Evolutionary conservation across 2,797 vertebrate genomes (phyloP), one percentile per base, ranked within the genome.

Genomic region (Chaetodon trifasciatus): DNA sequence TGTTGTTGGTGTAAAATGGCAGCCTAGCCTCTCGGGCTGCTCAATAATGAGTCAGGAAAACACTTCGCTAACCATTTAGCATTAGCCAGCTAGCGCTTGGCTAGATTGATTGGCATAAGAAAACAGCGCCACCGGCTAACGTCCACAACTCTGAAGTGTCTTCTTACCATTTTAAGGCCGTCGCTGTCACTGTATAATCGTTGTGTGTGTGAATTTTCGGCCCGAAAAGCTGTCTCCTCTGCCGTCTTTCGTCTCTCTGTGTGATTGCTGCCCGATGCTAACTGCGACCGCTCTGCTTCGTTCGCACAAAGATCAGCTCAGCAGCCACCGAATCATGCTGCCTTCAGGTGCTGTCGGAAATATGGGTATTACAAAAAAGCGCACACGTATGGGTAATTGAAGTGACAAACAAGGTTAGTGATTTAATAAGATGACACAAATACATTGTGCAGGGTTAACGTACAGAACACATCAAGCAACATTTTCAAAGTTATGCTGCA

Each of bases 31-130:
- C 82, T 83, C 65, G 10, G 40, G 83, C 79, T 77, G 65, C 84
- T 90, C 91, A 88, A 83, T 94, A 94, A 94, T 96, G 94, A 95
- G 92, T 95, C 94, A 95, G 94, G 94, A 90, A 94, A 95, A 95
- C 94, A 92, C 70, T 85, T 62, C 58, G 84, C 90, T 94, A 93
- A 46, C 86, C 53, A 28, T 24, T 85, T 90, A 93, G 89, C 92
- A 82, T 88, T 92, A 93, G 92, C 91, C 6, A 21, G 83, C 74
- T 91, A 91, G 86, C 88, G 61, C n/a, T 10, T 2, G 66, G 86
- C 82, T 65, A 8, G 44, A 24, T n/a, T 21, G 50, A 35, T 57
- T 57, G 55, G 71, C 80, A 53, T 21, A 10, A 47, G 32, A 19
- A 72, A 72, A 68, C 11, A 69, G 46, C 32, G 55, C 39, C 66